A percentile compares a stretch with the other conserved stretches of the same genome.
phyloP scores from a whole-genome alignment of 2,113 vertebrate genomes.

The Xenopus tropicalis region DNA sequence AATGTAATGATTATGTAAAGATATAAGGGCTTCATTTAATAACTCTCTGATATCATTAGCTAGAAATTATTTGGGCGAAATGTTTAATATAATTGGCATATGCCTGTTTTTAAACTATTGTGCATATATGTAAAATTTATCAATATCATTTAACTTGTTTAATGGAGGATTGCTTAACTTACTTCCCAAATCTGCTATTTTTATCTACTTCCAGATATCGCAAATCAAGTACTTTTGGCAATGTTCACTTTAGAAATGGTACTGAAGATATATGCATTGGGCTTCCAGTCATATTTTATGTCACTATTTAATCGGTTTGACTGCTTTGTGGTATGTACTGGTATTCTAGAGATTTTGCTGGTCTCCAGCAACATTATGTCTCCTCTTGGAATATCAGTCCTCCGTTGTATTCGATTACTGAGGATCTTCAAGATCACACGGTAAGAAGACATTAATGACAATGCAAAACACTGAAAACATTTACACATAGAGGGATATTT shows the following conservation, averaged over 20 bases:
- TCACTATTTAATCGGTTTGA: constrained; percentile 97
- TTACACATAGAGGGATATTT: not conserved
- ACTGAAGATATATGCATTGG: constrained; percentile 92
- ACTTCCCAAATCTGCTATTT: not conserved
- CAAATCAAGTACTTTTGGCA: constrained; percentile 78
- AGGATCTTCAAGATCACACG: constrained; percentile 94
- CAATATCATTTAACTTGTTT: too few species aligned
- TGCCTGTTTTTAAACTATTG: not conserved
- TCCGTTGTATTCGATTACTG: constrained; percentile 91
- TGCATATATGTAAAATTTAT: not conserved
- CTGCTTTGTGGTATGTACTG: constrained; percentile 89
- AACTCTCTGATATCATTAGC: too few species aligned
- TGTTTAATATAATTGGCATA: not conserved
- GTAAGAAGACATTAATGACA: constrained; percentile 55
- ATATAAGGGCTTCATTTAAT: too few species aligned
- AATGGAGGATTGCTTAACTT: not conserved
- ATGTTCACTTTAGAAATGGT: constrained; percentile 91
- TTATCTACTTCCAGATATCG: constrained; percentile 66
- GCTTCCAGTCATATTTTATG: constrained; percentile 88
- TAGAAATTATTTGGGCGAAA: too few species aligned
- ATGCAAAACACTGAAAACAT: too few species aligned
- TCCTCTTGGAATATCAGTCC: constrained; percentile 90
- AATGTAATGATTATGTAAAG: too few species aligned
- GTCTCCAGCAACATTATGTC: constrained; percentile 74
- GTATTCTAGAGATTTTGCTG: constrained; percentile 84